A percentile compares a stretch with the other conserved stretches of the same genome.
phyloP scores from a whole-genome alignment of 1,140 invertebrate species.

The Diachasmimorpha longicaudata region DNA sequence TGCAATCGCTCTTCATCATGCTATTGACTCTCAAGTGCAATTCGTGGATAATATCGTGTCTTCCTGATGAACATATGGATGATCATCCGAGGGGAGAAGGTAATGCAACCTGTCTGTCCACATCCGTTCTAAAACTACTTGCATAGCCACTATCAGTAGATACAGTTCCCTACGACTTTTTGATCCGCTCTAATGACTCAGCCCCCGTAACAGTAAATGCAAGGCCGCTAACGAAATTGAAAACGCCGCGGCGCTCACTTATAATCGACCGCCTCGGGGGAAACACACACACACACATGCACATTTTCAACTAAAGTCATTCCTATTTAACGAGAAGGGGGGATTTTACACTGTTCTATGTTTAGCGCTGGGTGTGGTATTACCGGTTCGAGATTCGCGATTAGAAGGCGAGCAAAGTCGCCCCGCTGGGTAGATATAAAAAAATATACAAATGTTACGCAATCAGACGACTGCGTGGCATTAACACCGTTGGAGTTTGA shows the following conservation, averaged over 20 bases:
- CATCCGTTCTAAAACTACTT: not conserved
- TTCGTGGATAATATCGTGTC: not conserved
- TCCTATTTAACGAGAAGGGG: not conserved
- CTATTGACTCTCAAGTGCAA: conserved; percentile 13
- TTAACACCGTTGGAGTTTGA: conserved; percentile 21
- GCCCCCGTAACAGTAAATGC: conserved; percentile 27
- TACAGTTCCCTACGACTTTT: not conserved
- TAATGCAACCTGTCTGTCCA: not conserved
- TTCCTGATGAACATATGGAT: not conserved
- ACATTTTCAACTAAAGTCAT: not conserved
- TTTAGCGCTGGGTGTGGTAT: conserved; percentile 49
- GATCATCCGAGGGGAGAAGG: not conserved
- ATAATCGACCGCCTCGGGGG: not conserved
- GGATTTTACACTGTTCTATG: conserved; percentile 32
- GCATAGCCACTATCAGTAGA: not conserved
- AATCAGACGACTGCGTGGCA: conserved; percentile 23
- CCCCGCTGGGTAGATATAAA: not conserved
- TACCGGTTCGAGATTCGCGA: conserved; percentile 43
- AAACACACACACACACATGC: conserved; percentile 9
- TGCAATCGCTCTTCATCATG: conserved; percentile 18
- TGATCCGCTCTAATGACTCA: conserved; percentile 43
- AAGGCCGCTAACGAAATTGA: conserved; percentile 34
- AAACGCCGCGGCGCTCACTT: not conserved
- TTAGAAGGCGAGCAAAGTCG: conserved; percentile 44
- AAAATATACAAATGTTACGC: conserved; percentile 15